Conservation (phyloP, 2,113 vertebrate species). For the Halichoerus grypus region DNA sequence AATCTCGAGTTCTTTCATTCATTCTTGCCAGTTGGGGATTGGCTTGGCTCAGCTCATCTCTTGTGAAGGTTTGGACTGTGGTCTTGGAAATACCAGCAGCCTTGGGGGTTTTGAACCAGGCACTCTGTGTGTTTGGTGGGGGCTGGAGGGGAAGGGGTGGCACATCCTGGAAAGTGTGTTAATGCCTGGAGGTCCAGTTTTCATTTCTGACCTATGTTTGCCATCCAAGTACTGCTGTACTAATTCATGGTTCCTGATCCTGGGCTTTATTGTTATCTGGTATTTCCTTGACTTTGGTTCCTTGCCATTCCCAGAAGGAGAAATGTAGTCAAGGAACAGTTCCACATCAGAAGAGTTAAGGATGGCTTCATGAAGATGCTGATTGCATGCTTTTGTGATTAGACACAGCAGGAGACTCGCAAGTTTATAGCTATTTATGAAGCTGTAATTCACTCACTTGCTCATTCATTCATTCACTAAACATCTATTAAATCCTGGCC, state of each 20-base stretch:
- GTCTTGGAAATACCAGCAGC: conserved; percentile 7
- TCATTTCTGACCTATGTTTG: conserved; percentile 55
- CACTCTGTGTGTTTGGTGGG: background rate
- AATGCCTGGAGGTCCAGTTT: conserved; percentile 38
- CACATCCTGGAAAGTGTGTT: background rate
- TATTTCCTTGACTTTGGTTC: conserved; percentile 64
- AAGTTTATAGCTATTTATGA: background rate
- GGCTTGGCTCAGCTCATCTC: conserved; percentile 58
- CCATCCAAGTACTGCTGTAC: conserved; percentile 12
- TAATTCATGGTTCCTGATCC: conserved; percentile 28
- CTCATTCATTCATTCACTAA: background rate
- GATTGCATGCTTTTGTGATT: background rate
- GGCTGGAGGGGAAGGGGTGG: too few relatives aligned
- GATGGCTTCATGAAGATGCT: background rate
- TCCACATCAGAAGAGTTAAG: conserved; percentile 45
- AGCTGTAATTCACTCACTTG: background rate
- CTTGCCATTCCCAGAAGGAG: conserved; percentile 69
- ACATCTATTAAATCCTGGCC: background rate
- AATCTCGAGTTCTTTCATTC: conserved; percentile 64
- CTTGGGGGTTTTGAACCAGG: background rate
- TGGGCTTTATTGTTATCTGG: conserved; percentile 69
- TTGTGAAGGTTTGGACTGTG: conserved; percentile 51
- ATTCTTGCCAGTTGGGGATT: conserved; percentile 69
- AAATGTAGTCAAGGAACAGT: conserved; percentile 55
- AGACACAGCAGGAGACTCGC: background rate